Evolutionary conservation across 2,113 vertebrate species (phyloP), one percentile per base, ranked within the genome.

Genomic region (Lutjanus erythropterus): DNA sequence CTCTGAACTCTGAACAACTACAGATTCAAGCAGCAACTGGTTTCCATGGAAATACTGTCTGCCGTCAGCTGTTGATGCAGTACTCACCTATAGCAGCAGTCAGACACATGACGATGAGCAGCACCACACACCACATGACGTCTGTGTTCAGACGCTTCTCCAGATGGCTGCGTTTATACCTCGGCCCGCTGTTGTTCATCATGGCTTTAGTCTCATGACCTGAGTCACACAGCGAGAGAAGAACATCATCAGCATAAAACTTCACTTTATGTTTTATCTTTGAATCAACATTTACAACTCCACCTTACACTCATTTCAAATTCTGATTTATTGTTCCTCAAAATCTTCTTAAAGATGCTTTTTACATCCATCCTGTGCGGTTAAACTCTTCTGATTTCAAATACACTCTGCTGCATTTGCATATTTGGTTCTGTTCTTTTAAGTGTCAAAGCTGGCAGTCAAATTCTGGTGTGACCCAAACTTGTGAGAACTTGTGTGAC

Each of bases 201-300:
- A 99, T 97, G 8, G 97, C 96, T 95, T 99, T 99, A 65, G 98
- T 99, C 92, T 99, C 98, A 89, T 99, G 98, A 74, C 98, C 98
- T 99, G 71, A 19, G 60, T 33, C 9, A 61, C 39, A 67, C 19
- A 72, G 55, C 0, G 53, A 44, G 19, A 50, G 21, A 14, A n/a
- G 7, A 41, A 39, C 21, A 61, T 25, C 5, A 4, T 12, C 12
- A 11, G 10, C 18, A 58, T 31, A 65, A 64, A 65, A 5, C 10
- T 67, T 23, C 18, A 35, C 23, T 60, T 4, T 25, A 37, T 25
- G 50, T 52, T 27, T 52, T 15, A 52, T 52, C 50, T 23, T 27
- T 52, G 23, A 14, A n/a, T 25, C 9, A 1, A 50, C 21, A 12
- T 49, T 49, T 37, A 37, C 35, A 37, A 9, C 6, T 37, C 35